phyloP scores from a whole-genome alignment of 92 coral and sea anemone species.

The Nematostella vectensis region DNA sequence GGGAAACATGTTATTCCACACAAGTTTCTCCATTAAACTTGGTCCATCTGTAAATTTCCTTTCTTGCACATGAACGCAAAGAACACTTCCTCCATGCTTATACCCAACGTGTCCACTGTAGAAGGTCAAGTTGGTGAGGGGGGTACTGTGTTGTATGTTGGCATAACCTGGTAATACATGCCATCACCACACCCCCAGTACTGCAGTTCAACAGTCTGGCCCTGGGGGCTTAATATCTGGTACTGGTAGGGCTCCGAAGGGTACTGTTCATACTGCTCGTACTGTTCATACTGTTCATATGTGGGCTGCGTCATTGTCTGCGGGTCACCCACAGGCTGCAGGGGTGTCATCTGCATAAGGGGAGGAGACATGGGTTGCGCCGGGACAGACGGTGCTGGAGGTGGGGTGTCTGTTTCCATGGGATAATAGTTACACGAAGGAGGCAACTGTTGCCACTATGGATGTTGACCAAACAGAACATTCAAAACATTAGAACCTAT shows the following conservation, averaged over 20 bases:
- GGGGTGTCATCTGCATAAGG: neutral
- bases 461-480: constrained; percentile 35
- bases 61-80: too few relatives aligned
- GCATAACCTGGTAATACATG: constrained; percentile 35
- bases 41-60: too few relatives aligned
- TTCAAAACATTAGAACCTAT: constrained; percentile 20
- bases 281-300: neutral
- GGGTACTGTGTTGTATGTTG: too few relatives aligned
- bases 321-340: too few relatives aligned
- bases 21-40: too few relatives aligned
- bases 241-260: constrained; percentile 28
- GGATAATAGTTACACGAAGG: constrained; percentile 56
- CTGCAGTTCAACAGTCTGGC: constrained; percentile 45
- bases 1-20: too few relatives aligned
- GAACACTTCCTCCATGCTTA: too few relatives aligned
- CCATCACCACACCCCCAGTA: constrained; percentile 60
- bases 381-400: constrained; percentile 42
- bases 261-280: neutral
- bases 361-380: constrained; percentile 44
- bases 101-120: too few relatives aligned
- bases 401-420: constrained; percentile 60
- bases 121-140: too few relatives aligned
- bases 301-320: constrained; percentile 29
- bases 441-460: constrained; percentile 66
- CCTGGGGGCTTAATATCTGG: constrained; percentile 48